Conservation (phyloP, 2,113 vertebrate species). For the Microtus montanus region DNA sequence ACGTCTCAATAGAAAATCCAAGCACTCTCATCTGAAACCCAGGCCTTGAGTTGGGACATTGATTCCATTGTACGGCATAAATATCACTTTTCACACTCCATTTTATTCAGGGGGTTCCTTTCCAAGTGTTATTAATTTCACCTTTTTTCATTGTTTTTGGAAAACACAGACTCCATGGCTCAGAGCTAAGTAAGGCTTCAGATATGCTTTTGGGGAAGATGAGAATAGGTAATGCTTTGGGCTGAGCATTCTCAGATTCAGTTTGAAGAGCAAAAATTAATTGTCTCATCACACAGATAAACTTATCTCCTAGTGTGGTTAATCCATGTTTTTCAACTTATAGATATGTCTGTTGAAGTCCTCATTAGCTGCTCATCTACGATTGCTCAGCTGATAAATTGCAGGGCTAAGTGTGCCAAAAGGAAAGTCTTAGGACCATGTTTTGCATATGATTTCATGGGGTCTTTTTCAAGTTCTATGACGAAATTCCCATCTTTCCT, state of each 20-base stretch:
- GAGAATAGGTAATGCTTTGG: not conserved
- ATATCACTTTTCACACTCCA: not conserved
- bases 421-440: not conserved
- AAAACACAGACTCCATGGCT: not conserved
- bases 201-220: not conserved
- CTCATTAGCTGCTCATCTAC: not conserved
- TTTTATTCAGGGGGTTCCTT: not conserved
- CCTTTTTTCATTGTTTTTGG: not conserved
- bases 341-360: not conserved
- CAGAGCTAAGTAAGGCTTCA: not conserved
- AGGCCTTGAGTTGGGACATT: not conserved
- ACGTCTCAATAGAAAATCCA: not conserved
- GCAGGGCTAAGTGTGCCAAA: not conserved
- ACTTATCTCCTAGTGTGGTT: not conserved
- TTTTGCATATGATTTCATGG: not conserved
- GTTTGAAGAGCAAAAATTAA: conserved; percentile 11
- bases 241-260: not conserved
- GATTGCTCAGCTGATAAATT: not conserved
- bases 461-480: not conserved
- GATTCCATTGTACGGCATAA: not conserved
- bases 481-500: not conserved
- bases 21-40: not conserved
- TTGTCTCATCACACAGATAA: not conserved
- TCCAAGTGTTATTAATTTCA: not conserved
- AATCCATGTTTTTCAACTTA: not conserved